Evolutionary conservation across 30 jellyfish, hydroid and myxozoan species (phyloP).

Genomic region (Aurelia aurita): DNA sequence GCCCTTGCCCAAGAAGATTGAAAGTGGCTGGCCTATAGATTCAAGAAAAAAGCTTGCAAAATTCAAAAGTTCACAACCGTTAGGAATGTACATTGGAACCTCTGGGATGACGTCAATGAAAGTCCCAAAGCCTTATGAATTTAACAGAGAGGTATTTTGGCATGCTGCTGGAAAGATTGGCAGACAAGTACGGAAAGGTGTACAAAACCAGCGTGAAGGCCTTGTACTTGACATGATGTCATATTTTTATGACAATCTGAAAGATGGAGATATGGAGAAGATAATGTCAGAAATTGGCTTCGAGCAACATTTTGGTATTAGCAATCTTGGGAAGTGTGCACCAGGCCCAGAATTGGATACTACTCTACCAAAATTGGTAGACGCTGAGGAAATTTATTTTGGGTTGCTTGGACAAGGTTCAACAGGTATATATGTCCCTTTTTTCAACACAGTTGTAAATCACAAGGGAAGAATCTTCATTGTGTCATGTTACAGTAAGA

Average conservation of each 20-base stretch:
- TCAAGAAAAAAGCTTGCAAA: constrained; percentile 22
- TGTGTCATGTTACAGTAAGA: too few species aligned
- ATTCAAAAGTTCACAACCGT: constrained; percentile 51
- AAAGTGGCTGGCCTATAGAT: constrained; percentile 46
- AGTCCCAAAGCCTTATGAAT: too few species aligned
- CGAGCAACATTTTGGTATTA: constrained; percentile 4
- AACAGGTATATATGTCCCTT: too few species aligned
- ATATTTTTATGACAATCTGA: constrained; percentile 15
- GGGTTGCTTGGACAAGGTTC: constrained; percentile 50
- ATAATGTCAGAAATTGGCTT: constrained; percentile 7
- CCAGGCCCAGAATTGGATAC: constrained; percentile 48
- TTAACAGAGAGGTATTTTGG: constrained; percentile 39
- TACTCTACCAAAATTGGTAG: constrained; percentile 28
- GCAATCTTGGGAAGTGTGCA: constrained; percentile 57
- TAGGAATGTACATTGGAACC: constrained; percentile 28
- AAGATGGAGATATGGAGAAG: neutral
- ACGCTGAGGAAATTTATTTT: constrained; percentile 54
- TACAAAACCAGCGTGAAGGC: constrained; percentile 1
- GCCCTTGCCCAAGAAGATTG: constrained; percentile 15
- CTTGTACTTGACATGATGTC: neutral
- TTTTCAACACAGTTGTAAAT: too few species aligned
- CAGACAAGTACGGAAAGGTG: neutral
- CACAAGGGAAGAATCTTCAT: too few species aligned
- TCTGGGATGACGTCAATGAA: too few species aligned
- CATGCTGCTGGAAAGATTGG: constrained; percentile 17